Base-by-base conservation (phyloP, 2,113 vertebrate genomes). In the Felis chaus region DNA sequence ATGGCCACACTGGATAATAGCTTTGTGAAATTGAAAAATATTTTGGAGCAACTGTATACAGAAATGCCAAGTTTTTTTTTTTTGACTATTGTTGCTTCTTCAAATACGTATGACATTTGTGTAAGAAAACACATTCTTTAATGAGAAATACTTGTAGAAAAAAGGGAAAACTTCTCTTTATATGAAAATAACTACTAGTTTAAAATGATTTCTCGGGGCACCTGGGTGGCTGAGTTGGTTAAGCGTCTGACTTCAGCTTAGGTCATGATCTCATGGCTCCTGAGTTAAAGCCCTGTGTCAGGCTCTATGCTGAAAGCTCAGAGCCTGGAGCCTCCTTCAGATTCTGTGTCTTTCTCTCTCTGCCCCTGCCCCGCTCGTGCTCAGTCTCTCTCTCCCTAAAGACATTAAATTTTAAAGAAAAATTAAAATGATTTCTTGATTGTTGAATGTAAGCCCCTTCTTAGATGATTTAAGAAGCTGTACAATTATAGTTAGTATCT, bases 1-100 rank as follows among this genome's bases (percentile, higher is more conserved):
- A 97, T 98, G 97, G 97, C 98, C 98, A 98, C 98, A 98, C 98
- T 98, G 98, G 98, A 98, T 99, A 98, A 98, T 91, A 98, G 97
- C 97, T 98, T 97, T 98, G 50, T 98, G 89, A 98, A 97, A 98
- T 96, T 91, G 94, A 93, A 95, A 97, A 92, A 89, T 98, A 97
- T 98, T 98, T 98, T 89, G 97, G 95, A 98, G 97, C 88, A 98
- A 97, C 97, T 98, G 76, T 98, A 98, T 97, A 98, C 89, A 95
- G 97, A 96, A 97, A 98, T 96, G 97, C 98, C 98, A 98, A 98
- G 36, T 4, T 39, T 39, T 97, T 97, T 94, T 95, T 92, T 95
- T 68, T 63, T 98, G 89, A 92, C 95, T 57, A 66, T 87, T 98
- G 4, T 98, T 98, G 89, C 98, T 98, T 97, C 98, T 98, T 99